These are phyloP conservation scores for Enteromius viviparus DNA, from an alignment of 2,797 vertebrate genomes.

Conservation along the genomic window DNA sequence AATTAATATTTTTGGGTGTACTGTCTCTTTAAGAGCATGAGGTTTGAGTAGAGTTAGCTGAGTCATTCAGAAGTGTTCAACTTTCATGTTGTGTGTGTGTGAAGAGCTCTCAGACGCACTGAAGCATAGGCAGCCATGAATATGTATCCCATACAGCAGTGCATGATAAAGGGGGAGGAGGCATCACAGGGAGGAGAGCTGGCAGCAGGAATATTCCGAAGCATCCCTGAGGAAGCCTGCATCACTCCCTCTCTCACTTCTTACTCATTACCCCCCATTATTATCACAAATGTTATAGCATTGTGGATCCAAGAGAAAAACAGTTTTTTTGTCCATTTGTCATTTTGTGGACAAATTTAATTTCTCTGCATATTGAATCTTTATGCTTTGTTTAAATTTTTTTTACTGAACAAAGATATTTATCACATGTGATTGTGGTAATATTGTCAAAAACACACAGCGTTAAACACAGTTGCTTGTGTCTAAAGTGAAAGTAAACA, in stretches of 20 bases:
- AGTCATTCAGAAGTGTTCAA: conserved; percentile 38
- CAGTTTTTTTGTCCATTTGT: conserved; percentile 19
- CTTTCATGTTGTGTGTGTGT: conserved; percentile 29
- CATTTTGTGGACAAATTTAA: not conserved
- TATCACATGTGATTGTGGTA: no score
- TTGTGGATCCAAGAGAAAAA: conserved; percentile 14
- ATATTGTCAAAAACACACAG: no score
- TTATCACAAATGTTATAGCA: conserved; percentile 29
- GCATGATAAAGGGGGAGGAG: not conserved
- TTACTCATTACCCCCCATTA: conserved; percentile 36
- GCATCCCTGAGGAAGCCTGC: not conserved
- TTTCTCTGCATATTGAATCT: not conserved
- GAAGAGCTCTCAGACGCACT: conserved; percentile 4
- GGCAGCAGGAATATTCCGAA: conserved; percentile 32
- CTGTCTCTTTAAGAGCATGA: conserved; percentile 22
- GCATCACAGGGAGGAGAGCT: not conserved
- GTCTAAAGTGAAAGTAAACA: no score
- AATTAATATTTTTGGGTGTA: not conserved
- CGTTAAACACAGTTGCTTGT: no score
- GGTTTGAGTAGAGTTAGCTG: conserved; percentile 19
- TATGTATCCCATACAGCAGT: conserved; percentile 35
- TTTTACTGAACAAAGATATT: no score
- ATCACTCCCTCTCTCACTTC: conserved; percentile 26
- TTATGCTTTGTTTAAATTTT: not conserved
- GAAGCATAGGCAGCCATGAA: conserved; percentile 29